Percentiles rank a stretch among this genome's conserved stretches.
These are phyloP conservation scores for Platyscapa corneri DNA, from an alignment of 1,140 invertebrate genomes.

Conservation along the genomic window DNA sequence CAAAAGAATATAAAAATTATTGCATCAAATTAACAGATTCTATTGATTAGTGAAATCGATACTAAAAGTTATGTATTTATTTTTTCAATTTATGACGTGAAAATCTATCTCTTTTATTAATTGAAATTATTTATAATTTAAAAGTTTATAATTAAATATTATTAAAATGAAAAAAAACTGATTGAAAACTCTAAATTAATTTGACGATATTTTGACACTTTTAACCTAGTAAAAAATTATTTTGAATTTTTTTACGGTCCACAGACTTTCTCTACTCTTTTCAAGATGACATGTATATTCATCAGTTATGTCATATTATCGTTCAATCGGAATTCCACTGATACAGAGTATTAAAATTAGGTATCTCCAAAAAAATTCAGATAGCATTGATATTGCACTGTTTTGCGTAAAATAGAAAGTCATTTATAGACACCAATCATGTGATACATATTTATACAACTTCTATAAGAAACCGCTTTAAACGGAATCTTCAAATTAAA, in stretches of 20 bases:
- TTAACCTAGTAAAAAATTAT: neutral
- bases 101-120: too few species aligned
- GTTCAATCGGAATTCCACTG: neutral
- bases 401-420: conserved; percentile 17
- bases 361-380: neutral
- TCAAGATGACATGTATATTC: neutral
- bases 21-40: too few species aligned
- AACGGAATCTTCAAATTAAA: neutral
- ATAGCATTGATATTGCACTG: neutral
- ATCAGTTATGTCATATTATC: neutral
- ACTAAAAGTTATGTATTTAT: too few species aligned
- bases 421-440: conserved; percentile 7
- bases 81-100: too few species aligned
- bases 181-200: too few species aligned
- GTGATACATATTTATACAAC: conserved; percentile 11
- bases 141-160: too few species aligned
- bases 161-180: too few species aligned
- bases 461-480: neutral
- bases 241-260: neutral
- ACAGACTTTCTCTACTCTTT: neutral
- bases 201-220: too few species aligned
- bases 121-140: too few species aligned
- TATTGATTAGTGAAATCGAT: too few species aligned
- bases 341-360: neutral
- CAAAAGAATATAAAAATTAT: too few species aligned